These are phyloP conservation scores for Todiramphus saurophagus DNA, from an alignment of 2,113 vertebrate genomes.

Conservation along the genomic window DNA sequence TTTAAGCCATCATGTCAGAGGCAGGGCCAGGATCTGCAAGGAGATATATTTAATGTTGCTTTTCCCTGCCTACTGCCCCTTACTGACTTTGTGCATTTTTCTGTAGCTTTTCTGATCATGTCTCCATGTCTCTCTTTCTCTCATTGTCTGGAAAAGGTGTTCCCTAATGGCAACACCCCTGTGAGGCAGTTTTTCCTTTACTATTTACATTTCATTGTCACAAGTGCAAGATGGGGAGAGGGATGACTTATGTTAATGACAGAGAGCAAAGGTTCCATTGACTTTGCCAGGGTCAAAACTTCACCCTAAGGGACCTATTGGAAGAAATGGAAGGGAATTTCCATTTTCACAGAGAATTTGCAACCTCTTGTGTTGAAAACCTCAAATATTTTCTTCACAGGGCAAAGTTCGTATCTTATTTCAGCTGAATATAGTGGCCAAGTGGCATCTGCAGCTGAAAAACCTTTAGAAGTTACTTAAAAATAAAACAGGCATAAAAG, in stretches of 20 bases:
- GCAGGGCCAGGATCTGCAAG: background rate
- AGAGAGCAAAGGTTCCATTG: background rate
- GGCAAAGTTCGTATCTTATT: background rate
- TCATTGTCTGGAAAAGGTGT: background rate
- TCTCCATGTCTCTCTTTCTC: background rate
- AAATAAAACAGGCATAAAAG: constrained; percentile 17
- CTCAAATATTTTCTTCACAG: constrained; percentile 25
- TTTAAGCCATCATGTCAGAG: background rate
- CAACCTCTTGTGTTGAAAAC: background rate
- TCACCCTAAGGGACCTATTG: background rate
- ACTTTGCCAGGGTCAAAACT: background rate
- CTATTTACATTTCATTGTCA: background rate
- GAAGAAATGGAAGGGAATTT: constrained; percentile 6
- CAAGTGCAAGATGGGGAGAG: background rate
- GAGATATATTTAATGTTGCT: background rate
- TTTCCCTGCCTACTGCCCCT: background rate
- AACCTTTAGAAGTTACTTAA: constrained; percentile 20
- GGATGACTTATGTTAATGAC: background rate
- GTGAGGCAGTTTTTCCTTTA: background rate
- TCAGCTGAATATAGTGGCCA: background rate
- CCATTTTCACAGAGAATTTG: constrained; percentile 42
- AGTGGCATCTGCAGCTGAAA: background rate
- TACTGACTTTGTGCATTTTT: background rate
- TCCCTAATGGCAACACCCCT: background rate
- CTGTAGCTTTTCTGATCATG: background rate